Evolutionary conservation across 2,113 vertebrate species (phyloP), one percentile per base, ranked within the genome.

Genomic region (Copsychus sechellarum): DNA sequence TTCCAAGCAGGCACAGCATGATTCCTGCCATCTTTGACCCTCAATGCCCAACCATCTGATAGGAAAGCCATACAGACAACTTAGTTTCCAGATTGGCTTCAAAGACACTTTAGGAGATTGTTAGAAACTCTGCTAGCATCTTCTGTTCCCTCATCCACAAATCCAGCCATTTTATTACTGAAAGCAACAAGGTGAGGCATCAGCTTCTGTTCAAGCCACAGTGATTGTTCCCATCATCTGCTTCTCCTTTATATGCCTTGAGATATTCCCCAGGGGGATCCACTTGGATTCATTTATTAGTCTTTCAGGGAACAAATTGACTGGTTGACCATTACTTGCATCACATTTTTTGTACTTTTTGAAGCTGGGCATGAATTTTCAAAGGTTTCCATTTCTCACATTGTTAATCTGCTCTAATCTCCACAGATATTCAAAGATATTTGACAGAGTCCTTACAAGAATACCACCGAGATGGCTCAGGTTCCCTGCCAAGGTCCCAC

Each of bases 401-500:
- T 34, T 64, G 11, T 14, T 71, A 11, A 34, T 12, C 11, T 64
- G 6, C 15, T 5, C 10, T 45, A 25, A 66, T 33, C 12, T 47
- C 29, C 16, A 62, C 3, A 40, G 4, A 4, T 0, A 0, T 67
- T 50, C 12, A 29, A 79, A 85, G 11, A 14, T 33, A 47, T 18
- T 43, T 47, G 24, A n/a, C 12, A 21, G 33, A 28, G 20, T 5
- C 11, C 6, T 76, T 71, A 60, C 3, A 67, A 57, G 12, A n/a
- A 33, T 7, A 54, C 1, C 20, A 71, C 6, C 4, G 15, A 54
- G 4, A 7, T 67, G 6, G 4, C 3, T 43, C 23, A 62, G 15
- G 9, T 45, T 2, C 0, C 3, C 1, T 42, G 34, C 6, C 5
- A 14, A 62, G 3, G 12, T n/a, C 11, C 34, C 8, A 29, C 6